A percentile compares a stretch with the other conserved stretches of the same genome.
These are phyloP conservation scores for Brachyptera putata DNA, from an alignment of 2,888 invertebrate genomes.

Conservation along the genomic window DNA sequence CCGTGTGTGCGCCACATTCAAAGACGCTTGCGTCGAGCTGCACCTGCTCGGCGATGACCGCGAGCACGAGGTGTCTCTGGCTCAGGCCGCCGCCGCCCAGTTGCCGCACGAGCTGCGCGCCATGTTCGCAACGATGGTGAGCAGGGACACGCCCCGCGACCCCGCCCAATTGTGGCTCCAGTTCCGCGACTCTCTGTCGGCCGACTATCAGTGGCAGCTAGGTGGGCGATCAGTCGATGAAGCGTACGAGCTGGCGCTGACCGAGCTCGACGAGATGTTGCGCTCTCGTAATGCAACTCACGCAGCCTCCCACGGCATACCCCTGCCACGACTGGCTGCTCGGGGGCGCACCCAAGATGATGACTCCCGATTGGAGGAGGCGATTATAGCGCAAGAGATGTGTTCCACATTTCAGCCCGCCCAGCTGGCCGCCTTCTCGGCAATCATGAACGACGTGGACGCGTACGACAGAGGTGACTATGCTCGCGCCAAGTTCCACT, in stretches of 20 bases:
- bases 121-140: constrained; percentile 38
- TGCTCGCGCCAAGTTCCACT: no score
- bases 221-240: background rate
- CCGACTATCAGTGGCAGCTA: background rate
- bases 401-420: background rate
- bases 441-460: background rate
- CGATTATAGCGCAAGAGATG: background rate
- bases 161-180: constrained; percentile 29
- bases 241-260: background rate
- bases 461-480: background rate
- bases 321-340: background rate
- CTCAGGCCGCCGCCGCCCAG: constrained; percentile 33
- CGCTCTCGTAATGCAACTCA: background rate
- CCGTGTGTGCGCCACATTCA: constrained; percentile 39
- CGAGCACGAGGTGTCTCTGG: constrained; percentile 36
- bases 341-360: no score
- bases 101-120: constrained; percentile 37
- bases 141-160: constrained; percentile 37
- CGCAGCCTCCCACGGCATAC: background rate
- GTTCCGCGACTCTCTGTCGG: background rate
- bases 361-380: no score
- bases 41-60: constrained; percentile 39
- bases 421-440: background rate
- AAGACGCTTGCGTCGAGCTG: constrained; percentile 42
- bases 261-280: background rate